Base-by-base conservation (phyloP, 2,888 invertebrate species). In the Sesamia inferens region DNA sequence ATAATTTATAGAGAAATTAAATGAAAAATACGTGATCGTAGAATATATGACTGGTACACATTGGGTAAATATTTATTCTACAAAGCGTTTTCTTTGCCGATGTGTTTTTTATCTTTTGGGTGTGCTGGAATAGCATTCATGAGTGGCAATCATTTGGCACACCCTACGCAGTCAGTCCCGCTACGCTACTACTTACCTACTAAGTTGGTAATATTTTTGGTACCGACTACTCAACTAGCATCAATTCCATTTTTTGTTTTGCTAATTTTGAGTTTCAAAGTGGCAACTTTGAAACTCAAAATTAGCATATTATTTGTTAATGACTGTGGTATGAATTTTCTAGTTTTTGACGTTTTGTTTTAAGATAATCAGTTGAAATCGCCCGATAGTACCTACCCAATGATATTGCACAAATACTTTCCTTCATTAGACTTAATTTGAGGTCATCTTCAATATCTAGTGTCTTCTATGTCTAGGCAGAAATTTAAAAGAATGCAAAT, bases 21-120 rank as follows among this genome's bases (percentile, higher is more conserved):
- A 55, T 5, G 22, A 22, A 0, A 55, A 55, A 22, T 2, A 5
- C 54, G n/a, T 51, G 19, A 10, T n/a, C 4, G n/a, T 16, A 19
- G n/a, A 54, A 54, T n/a, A 5, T 44, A 44, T 44, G 54, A 44
- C 44, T 22, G 6, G 7, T n/a, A 67, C 13, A 22, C 1, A 31
- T 14, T 16, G n/a, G 4, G 14, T 5, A 5, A 31, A 31, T 31
- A 31, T 39, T n/a, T 65, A n/a, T 16, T 68, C n/a, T 16, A 39
- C 14, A 6, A 42, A 22, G 24, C 5, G 31, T 63, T 44, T 48
- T 48, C 42, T 22, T 42, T 19, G n/a, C 16, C 14, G 11, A 31
- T 70, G n/a, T 42, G 13, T 71, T 57, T 48, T 55, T 59, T 74
- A 77, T 77, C 70, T 77, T 78, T 47, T 47, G 70, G 74, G 74